Percentiles rank a stretch among this genome's conserved stretches.
These are phyloP conservation scores for Sebastes paucispinis DNA, from an alignment of 2,797 vertebrate species.

Conservation along the genomic window DNA sequence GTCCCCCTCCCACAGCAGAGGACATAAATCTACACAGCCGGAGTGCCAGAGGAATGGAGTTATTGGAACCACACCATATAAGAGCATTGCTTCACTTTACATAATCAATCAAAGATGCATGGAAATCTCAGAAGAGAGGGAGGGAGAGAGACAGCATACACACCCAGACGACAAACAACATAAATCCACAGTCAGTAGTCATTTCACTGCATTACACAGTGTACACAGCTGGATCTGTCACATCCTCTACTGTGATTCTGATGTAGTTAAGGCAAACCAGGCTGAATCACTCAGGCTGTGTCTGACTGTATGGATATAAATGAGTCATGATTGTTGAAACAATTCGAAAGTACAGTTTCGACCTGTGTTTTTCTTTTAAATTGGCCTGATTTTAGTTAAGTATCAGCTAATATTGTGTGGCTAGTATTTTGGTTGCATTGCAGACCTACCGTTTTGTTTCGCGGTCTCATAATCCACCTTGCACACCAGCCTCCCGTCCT, in stretches of 20 bases:
- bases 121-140: slow-evolving; percentile 78
- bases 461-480: slow-evolving; percentile 98
- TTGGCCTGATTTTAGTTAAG: not conserved
- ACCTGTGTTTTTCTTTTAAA: not conserved
- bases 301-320: not conserved
- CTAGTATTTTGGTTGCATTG: not conserved
- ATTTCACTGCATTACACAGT: slow-evolving; percentile 34
- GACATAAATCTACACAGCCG: slow-evolving; percentile 77
- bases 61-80: slow-evolving; percentile 77
- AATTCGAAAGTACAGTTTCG: not conserved
- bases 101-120: slow-evolving; percentile 84
- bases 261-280: slow-evolving; percentile 9
- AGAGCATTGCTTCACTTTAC: slow-evolving; percentile 83
- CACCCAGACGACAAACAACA: slow-evolving; percentile 63
- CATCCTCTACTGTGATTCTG: slow-evolving; percentile 11
- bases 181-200: slow-evolving; percentile 51
- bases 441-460: slow-evolving; percentile 92
- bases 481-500: slow-evolving; percentile 96
- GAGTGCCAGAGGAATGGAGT: slow-evolving; percentile 69
- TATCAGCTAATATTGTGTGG: not conserved
- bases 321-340: not conserved
- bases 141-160: slow-evolving; percentile 44
- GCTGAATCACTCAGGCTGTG: not conserved
- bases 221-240: slow-evolving; percentile 23
- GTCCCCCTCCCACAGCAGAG: slow-evolving; percentile 68